Conservation (phyloP, 2,113 vertebrate genomes). For the Saimiri boliviensis region DNA sequence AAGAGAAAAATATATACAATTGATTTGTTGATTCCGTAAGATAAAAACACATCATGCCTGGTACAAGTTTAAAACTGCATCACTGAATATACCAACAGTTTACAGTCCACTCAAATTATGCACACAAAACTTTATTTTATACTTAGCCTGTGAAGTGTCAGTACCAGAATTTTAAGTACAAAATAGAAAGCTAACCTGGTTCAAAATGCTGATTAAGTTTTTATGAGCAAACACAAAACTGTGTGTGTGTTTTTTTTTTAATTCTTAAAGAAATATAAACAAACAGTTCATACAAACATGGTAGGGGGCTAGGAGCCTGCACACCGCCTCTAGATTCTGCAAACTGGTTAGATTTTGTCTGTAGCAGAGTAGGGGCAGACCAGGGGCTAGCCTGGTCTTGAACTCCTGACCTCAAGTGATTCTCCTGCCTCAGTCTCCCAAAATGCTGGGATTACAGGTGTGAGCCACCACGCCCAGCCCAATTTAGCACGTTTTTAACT, state of each 20-base stretch:
- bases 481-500: too few species aligned
- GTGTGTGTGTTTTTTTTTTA: constrained; percentile 80
- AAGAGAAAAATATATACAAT: constrained; percentile 99
- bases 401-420: too few species aligned
- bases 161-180: constrained; percentile 90
- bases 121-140: constrained; percentile 92
- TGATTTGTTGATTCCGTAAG: constrained; percentile 98
- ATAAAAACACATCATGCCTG: constrained; percentile 99
- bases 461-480: too few species aligned
- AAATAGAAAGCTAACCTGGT: constrained; percentile 88
- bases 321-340: not conserved
- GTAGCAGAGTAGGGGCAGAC: not conserved
- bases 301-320: not conserved
- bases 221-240: constrained; percentile 91
- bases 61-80: constrained; percentile 95
- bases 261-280: constrained; percentile 92
- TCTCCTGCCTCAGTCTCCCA: too few species aligned
- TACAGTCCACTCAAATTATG: constrained; percentile 95
- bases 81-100: constrained; percentile 87
- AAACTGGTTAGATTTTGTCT: not conserved
- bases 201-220: constrained; percentile 87
- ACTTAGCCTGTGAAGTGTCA: constrained; percentile 93
- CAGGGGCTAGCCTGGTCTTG: too few species aligned
- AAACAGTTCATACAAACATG: constrained; percentile 88
- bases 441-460: too few species aligned